Conservation (phyloP, 2,113 vertebrate genomes). For the Dermatemys mawii region DNA sequence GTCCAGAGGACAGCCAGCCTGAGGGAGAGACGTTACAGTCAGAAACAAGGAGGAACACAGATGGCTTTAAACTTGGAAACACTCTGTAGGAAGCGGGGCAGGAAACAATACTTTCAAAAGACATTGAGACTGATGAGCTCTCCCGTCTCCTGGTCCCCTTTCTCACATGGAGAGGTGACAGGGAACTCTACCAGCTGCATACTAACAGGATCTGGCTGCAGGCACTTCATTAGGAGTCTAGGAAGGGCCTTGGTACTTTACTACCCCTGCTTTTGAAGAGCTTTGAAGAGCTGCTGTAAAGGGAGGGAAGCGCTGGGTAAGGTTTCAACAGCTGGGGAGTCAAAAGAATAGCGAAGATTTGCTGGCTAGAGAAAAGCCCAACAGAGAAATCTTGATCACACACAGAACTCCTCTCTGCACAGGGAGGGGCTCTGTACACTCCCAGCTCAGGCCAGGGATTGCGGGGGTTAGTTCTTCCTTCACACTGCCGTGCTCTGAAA, state of each 20-base stretch:
- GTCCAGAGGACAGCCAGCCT: neutral
- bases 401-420: neutral
- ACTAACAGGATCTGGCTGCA: neutral
- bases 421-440: too few species aligned
- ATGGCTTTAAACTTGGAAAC: neutral
- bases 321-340: neutral
- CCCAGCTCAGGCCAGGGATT: neutral
- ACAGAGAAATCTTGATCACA: neutral
- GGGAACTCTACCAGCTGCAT: neutral
- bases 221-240: neutral
- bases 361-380: accelerated
- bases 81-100: neutral
- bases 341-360: neutral
- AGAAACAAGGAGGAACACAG: neutral
- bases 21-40: neutral
- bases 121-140: neutral
- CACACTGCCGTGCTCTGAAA: neutral
- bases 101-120: neutral
- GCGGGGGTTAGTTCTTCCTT: neutral
- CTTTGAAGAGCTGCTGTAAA: neutral
- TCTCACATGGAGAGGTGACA: neutral
- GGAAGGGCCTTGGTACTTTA: neutral
- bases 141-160: neutral
- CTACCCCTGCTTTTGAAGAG: neutral
- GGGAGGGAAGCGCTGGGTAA: neutral